Evolutionary conservation across 53 echinoderm and acorn worm species (phyloP).

Genomic region (Crossaster papposus): DNA sequence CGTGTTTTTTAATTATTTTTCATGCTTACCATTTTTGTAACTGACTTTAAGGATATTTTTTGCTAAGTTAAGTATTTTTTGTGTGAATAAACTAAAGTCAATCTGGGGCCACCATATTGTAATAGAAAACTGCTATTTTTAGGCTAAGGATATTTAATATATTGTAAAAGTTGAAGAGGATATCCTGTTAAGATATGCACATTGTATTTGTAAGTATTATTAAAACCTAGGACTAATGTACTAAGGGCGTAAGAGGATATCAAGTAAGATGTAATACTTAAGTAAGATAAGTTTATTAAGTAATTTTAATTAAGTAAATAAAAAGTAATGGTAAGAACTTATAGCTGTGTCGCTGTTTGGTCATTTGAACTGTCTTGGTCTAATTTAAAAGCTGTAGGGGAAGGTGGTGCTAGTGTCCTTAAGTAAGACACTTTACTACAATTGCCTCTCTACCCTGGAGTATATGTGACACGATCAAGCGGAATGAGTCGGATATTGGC

Average conservation of each 20-base stretch:
- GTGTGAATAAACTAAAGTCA: slow-evolving; percentile 61
- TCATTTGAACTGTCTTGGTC: background rate
- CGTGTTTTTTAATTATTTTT: slow-evolving; percentile 38
- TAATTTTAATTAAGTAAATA: slow-evolving; percentile 49
- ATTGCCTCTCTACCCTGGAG: too few relatives aligned
- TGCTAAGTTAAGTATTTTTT: slow-evolving; percentile 57
- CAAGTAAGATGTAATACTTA: slow-evolving; percentile 28
- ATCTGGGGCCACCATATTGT: slow-evolving; percentile 67
- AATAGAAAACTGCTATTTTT: slow-evolving; percentile 62
- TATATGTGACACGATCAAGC: too few relatives aligned
- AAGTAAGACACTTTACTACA: too few relatives aligned
- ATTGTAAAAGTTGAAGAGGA: slow-evolving; percentile 55
- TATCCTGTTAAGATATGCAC: slow-evolving; percentile 63
- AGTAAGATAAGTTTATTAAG: slow-evolving; percentile 35
- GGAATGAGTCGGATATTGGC: too few relatives aligned
- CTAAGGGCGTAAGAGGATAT: slow-evolving; percentile 49
- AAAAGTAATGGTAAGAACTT: slow-evolving; percentile 46
- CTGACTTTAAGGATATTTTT: slow-evolving; percentile 59
- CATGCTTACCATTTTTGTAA: slow-evolving; percentile 58
- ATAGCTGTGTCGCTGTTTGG: background rate
- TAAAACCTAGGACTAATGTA: slow-evolving; percentile 57
- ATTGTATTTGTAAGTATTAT: slow-evolving; percentile 64
- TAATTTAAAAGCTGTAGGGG: background rate
- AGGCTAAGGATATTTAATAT: slow-evolving; percentile 54
- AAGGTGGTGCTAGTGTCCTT: too few relatives aligned